These are phyloP conservation scores for Danio kyathit DNA, from an alignment of 2,797 vertebrate genomes.

Conservation along the genomic window DNA sequence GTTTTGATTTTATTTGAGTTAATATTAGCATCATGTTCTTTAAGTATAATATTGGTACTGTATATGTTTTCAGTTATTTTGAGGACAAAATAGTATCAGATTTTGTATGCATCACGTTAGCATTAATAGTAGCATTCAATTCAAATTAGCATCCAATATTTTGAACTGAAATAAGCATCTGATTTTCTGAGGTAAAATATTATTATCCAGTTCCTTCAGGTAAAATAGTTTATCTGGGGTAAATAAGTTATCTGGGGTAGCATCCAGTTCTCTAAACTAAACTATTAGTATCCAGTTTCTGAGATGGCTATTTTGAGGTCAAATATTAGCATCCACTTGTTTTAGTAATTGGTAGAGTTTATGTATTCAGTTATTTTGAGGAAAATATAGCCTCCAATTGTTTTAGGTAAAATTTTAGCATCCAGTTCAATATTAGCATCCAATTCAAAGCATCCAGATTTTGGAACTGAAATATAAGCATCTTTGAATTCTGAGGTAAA, in stretches of 20 bases:
- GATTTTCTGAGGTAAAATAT: neutral
- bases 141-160: neutral
- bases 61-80: no score
- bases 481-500: neutral
- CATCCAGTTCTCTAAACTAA: neutral
- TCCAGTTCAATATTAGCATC: neutral
- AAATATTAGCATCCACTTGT: neutral
- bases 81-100: no score
- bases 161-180: neutral
- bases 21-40: no score
- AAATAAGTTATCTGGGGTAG: no score
- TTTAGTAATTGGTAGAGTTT: neutral
- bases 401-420: no score
- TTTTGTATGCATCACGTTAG: no score
- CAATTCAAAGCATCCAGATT: no score
- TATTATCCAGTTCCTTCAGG: neutral
- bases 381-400: neutral
- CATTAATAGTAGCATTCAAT: neutral
- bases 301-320: no score
- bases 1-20: no score
- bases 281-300: neutral
- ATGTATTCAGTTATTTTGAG: neutral
- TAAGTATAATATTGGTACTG: no score
- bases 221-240: no score
- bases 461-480: neutral